A percentile compares a stretch with the other conserved stretches of the same genome.
These are phyloP conservation scores for Philopotamus ludificatus DNA, from an alignment of 1,140 invertebrate species.

Conservation along the genomic window DNA sequence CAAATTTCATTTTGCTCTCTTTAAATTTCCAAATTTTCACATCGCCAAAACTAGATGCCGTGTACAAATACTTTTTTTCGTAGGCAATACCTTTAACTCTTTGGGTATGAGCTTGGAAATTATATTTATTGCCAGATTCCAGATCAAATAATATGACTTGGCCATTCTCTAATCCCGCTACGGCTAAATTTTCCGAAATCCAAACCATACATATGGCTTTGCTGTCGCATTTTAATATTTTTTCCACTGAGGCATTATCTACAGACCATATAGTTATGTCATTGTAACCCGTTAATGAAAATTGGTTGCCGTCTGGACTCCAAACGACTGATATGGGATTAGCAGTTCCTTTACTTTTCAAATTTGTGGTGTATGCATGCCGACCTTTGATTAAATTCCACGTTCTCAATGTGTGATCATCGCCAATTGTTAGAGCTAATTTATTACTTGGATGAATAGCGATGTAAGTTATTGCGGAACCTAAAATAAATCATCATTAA, in stretches of 20 bases:
- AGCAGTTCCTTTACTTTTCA: conserved; percentile 64
- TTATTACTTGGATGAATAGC: conserved; percentile 87
- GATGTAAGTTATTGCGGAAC: conserved; percentile 65
- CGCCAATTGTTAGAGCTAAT: conserved; percentile 81
- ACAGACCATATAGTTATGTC: conserved; percentile 76
- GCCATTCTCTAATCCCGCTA: conserved; percentile 71
- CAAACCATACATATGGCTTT: conserved; percentile 67
- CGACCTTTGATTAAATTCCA: conserved; percentile 94
- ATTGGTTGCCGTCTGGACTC: conserved; percentile 69
- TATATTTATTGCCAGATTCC: conserved; percentile 51
- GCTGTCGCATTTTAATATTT: conserved; percentile 59
- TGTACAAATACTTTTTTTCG: conserved; percentile 57
- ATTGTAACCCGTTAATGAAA: conserved; percentile 69
- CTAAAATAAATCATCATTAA: conserved; percentile 45
- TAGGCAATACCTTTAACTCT: conserved; percentile 67
- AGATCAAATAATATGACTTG: conserved; percentile 64
- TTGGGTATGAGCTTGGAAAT: conserved; percentile 61
- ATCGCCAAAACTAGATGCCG: conserved; percentile 73
- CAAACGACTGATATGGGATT: conserved; percentile 60
- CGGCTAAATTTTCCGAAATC: conserved; percentile 61
- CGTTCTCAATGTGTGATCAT: conserved; percentile 79
- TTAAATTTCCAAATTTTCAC: conserved; percentile 72
- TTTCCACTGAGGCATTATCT: conserved; percentile 65
- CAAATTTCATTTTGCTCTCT: conserved; percentile 53
- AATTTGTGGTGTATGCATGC: conserved; percentile 83